Evolutionary conservation across 2,797 vertebrate genomes (phyloP).

Genomic region (Malacoraja senta): DNA sequence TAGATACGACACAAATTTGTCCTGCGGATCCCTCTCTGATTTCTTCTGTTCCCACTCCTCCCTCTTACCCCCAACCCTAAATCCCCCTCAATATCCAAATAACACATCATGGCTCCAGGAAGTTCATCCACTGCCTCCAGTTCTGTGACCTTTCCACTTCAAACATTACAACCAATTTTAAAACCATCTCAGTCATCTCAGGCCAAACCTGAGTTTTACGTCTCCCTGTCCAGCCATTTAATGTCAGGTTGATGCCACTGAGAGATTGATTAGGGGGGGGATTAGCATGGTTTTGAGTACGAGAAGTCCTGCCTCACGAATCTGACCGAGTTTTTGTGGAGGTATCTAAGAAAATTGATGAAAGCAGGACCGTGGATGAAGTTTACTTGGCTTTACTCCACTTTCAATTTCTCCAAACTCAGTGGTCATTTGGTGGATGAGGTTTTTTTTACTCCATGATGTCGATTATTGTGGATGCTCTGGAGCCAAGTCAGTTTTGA

Average conservation of each 20-base stretch:
- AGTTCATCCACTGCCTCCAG: neutral
- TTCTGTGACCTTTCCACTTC: neutral
- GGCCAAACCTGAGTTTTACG: neutral
- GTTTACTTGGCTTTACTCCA: too few species aligned
- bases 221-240: neutral
- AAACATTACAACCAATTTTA: neutral
- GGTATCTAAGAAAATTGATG: too few species aligned
- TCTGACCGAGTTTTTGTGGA: too few species aligned
- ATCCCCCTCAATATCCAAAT: neutral
- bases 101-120: neutral
- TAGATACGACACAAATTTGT: neutral
- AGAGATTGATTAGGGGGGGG: neutral
- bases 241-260: neutral
- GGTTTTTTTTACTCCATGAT: neutral
- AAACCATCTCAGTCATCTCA: neutral
- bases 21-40: neutral
- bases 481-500: neutral
- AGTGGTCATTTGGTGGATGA: neutral
- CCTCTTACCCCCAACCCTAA: neutral
- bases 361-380: too few species aligned
- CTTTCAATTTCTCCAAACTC: neutral
- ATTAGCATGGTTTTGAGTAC: too few species aligned
- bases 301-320: too few species aligned
- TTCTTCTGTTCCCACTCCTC: neutral
- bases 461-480: neutral